These are phyloP conservation scores for Leptopilina syphax DNA, from an alignment of 2,888 invertebrate genomes.

Conservation along the genomic window DNA sequence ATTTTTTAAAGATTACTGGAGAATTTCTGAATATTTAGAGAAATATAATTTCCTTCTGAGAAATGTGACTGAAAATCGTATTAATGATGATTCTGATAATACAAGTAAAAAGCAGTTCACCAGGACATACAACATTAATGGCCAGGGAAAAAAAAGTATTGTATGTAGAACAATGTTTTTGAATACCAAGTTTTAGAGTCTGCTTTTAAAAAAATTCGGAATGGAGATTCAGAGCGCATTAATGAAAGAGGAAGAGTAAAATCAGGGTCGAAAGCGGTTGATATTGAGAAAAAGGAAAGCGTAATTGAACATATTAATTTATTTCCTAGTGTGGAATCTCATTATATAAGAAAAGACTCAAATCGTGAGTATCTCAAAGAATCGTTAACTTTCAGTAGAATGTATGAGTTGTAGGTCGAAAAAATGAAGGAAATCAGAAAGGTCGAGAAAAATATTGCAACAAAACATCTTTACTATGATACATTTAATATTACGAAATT, in stretches of 20 bases:
- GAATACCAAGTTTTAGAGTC: not conserved
- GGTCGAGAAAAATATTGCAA: not conserved
- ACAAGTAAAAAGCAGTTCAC: not conserved
- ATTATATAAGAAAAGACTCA: not conserved
- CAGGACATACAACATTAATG: not conserved
- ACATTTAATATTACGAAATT: slow-evolving; percentile 65
- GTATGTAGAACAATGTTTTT: not conserved
- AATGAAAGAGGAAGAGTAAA: not conserved
- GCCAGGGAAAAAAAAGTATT: not conserved
- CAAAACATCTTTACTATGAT: slow-evolving; percentile 48
- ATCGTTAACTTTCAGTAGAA: not conserved
- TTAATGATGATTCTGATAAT: not conserved
- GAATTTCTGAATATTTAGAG: not conserved
- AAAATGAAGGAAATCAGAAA: slow-evolving; percentile 7
- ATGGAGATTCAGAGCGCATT: not conserved
- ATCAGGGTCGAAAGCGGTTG: not conserved
- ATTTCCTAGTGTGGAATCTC: not conserved
- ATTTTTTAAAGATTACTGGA: not conserved
- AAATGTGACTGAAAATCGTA: not conserved
- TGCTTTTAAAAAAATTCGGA: not conserved
- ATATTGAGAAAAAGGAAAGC: not conserved
- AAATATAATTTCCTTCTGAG: not conserved
- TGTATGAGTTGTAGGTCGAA: not conserved
- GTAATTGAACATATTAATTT: not conserved
- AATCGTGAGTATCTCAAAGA: not conserved